Conservation (phyloP, 2,113 vertebrate species). For the Ramphastos sulfuratus region DNA sequence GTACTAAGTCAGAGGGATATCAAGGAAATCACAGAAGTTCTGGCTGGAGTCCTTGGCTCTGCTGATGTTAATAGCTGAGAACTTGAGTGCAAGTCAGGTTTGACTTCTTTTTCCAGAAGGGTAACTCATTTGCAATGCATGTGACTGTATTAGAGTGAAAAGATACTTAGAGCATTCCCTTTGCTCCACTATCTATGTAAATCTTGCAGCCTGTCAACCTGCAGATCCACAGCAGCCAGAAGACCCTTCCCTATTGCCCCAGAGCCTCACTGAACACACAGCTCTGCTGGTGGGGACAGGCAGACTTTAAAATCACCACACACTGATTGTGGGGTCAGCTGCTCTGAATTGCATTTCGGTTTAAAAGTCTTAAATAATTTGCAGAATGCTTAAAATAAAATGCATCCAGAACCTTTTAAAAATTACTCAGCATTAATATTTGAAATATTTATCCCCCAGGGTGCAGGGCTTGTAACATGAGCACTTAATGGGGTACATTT, state of each 20-base stretch:
- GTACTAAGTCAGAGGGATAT: conserved; percentile 27
- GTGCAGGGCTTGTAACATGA: conserved; percentile 4
- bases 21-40: conserved; percentile 65
- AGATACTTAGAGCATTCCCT: neutral
- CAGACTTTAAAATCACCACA: neutral
- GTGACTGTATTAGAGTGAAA: neutral
- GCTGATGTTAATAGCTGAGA: neutral
- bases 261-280: rapidly evolving
- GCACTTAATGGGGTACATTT: conserved; percentile 61
- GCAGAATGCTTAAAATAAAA: conserved; percentile 41
- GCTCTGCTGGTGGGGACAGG: neutral
- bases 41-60: conserved; percentile 18
- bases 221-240: neutral
- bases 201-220: conserved; percentile 13
- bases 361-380: conserved; percentile 29
- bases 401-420: conserved; percentile 38
- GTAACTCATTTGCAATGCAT: conserved; percentile 54
- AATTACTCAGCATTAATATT: conserved; percentile 58
- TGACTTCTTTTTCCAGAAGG: conserved; percentile 33
- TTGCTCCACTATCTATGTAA: neutral
- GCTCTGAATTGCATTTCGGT: neutral
- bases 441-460: conserved; percentile 46
- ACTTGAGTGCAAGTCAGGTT: conserved; percentile 51
- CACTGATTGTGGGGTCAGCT: neutral
- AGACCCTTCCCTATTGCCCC: neutral